phyloP scores from a whole-genome alignment of 2,797 vertebrate species.

The Melopsittacus undulatus region DNA sequence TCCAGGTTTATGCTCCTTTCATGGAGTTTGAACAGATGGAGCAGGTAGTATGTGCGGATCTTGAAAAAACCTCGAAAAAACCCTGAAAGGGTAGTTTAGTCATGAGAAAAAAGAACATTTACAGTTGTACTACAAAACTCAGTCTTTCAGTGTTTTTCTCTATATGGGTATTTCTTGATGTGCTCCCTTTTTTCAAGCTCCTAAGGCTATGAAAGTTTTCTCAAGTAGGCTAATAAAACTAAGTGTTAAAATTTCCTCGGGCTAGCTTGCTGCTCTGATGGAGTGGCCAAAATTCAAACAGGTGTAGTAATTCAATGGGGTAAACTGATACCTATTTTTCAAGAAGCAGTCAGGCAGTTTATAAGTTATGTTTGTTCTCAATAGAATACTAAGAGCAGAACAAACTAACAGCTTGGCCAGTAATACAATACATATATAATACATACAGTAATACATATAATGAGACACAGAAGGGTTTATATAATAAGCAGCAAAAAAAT shows the following conservation, averaged over 20 bases:
- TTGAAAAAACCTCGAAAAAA: background rate
- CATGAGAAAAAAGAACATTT: background rate
- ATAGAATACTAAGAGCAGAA: conserved; percentile 24
- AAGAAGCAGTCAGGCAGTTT: conserved; percentile 52
- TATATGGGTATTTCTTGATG: background rate
- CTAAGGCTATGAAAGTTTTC: conserved; percentile 25
- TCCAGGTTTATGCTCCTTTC: background rate
- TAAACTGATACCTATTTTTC: conserved; percentile 48
- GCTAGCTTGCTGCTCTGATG: conserved; percentile 19
- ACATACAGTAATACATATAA: background rate
- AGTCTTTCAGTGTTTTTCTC: background rate
- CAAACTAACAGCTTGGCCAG: conserved; percentile 7
- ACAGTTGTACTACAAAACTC: background rate
- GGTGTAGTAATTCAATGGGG: conserved; percentile 51
- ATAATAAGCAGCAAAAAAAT: background rate
- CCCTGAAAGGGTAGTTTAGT: background rate
- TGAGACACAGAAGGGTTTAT: background rate
- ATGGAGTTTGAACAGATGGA: background rate
- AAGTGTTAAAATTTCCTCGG: conserved; percentile 42
- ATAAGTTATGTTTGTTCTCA: conserved; percentile 63
- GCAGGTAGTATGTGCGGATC: background rate
- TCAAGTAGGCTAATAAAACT: conserved; percentile 42
- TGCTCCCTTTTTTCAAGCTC: conserved; percentile 1
- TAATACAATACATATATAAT: background rate
- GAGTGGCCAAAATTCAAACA: conserved; percentile 50